Percentiles rank a stretch among this genome's conserved stretches.
phyloP scores from a whole-genome alignment of 1,140 invertebrate species.

The Sitodiplosis mosellana region DNA sequence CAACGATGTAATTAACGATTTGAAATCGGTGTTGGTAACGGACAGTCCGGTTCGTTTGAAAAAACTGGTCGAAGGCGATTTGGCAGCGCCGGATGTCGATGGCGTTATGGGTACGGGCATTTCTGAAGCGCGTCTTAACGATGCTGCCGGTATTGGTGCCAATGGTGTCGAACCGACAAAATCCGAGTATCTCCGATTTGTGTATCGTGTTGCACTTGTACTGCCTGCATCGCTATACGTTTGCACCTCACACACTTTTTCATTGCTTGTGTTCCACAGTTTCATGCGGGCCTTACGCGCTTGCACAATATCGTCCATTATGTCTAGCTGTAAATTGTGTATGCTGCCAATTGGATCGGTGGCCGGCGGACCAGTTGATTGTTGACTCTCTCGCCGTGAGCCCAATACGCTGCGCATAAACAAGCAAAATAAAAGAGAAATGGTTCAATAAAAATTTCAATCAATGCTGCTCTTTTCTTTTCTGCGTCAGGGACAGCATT shows the following conservation, averaged over 20 bases:
- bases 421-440: conserved; percentile 1
- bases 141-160: conserved; percentile 21
- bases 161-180: conserved; percentile 35
- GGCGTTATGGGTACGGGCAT: conserved; percentile 32
- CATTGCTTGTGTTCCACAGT: conserved; percentile 60
- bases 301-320: conserved; percentile 72
- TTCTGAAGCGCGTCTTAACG: conserved; percentile 42
- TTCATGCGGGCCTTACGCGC: conserved; percentile 55
- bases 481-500: background rate
- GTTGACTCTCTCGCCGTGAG: conserved; percentile 20
- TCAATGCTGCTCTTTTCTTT: background rate
- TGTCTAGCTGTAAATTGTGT: conserved; percentile 64
- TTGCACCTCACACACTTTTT: conserved; percentile 63
- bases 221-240: conserved; percentile 43
- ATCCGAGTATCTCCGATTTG: conserved; percentile 50
- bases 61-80: conserved; percentile 15
- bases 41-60: conserved; percentile 40
- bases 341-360: conserved; percentile 51
- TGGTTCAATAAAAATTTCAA: background rate
- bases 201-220: conserved; percentile 34
- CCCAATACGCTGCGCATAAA: conserved; percentile 11
- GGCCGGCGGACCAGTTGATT: conserved; percentile 37
- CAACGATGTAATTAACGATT: conserved; percentile 55
- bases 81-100: conserved; percentile 11
- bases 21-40: conserved; percentile 60